Evolutionary conservation across 2,797 vertebrate species (phyloP).

Genomic region (Vipera latastei): DNA sequence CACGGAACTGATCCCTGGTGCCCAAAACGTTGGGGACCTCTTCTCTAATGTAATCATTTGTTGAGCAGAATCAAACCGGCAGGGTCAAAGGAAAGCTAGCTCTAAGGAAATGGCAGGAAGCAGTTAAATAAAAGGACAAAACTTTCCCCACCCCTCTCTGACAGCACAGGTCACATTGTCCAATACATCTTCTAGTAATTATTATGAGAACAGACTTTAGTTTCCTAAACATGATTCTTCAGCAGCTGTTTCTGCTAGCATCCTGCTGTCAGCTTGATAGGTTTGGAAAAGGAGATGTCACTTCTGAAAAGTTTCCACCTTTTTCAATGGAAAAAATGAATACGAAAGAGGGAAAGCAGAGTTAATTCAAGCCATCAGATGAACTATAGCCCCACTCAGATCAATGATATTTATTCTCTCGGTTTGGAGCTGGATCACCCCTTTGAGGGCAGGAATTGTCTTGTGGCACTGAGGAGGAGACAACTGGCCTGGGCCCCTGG

Average conservation of each 20-base stretch:
- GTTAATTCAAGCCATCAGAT: constrained; percentile 51
- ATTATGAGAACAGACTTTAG: no score
- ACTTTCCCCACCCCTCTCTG: no score
- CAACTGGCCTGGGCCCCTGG: constrained; percentile 3
- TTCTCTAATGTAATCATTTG: no score
- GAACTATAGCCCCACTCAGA: constrained; percentile 34
- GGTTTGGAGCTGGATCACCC: constrained; percentile 51
- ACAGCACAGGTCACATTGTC: no score
- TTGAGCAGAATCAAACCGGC: no score
- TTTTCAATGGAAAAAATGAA: constrained; percentile 44
- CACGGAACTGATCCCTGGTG: no score
- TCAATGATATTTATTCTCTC: constrained; percentile 50
- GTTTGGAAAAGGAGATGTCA: constrained; percentile 8
- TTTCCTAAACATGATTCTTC: no score
- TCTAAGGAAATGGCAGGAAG: no score
- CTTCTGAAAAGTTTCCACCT: constrained; percentile 36
- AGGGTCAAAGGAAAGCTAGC: no score
- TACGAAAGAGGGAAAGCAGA: constrained; percentile 46
- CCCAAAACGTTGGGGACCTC: no score
- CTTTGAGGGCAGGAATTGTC: constrained; percentile 43
- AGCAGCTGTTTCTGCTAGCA: neutral
- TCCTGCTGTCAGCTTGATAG: constrained; percentile 30
- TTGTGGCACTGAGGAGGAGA: constrained; percentile 47
- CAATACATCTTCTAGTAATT: no score
- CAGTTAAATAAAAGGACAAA: no score